These are phyloP conservation scores for Microtus montanus DNA, from an alignment of 2,113 vertebrate genomes.

Conservation along the genomic window DNA sequence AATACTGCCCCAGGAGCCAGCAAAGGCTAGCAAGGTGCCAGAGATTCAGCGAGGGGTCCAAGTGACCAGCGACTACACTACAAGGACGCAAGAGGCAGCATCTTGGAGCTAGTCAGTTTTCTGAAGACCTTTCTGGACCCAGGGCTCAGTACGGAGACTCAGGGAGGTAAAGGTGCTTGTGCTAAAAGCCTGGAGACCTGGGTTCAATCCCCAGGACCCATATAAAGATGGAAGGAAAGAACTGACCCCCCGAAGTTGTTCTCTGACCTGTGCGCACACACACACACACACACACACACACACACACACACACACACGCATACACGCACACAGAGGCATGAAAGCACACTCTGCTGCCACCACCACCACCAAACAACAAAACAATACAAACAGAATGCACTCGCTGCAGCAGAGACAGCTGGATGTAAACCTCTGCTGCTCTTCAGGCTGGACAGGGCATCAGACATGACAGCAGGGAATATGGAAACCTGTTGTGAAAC, in stretches of 20 bases:
- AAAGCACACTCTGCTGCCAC: background rate
- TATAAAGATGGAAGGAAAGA: background rate
- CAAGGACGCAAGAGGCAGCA: background rate
- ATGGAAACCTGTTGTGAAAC: background rate
- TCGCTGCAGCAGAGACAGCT: background rate
- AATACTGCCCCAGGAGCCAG: background rate
- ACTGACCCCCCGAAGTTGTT: background rate
- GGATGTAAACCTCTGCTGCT: background rate
- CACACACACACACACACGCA: background rate
- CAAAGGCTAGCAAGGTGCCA: background rate
- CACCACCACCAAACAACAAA: background rate
- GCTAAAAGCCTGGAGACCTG: background rate
- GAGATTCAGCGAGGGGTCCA: fast-evolving
- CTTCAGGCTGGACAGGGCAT: background rate
- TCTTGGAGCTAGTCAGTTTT: background rate
- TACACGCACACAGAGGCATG: background rate
- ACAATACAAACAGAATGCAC: background rate
- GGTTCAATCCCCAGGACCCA: background rate
- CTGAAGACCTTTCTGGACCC: background rate
- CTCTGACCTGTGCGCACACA: background rate
- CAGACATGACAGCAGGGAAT: background rate
- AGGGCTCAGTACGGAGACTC: background rate
- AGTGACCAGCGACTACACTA: background rate
- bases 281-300: too few relatives aligned
- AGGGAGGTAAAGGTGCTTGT: background rate